Evolutionary conservation across 2,888 invertebrate genomes (phyloP).

Genomic region (Gisinianus flammeolus): DNA sequence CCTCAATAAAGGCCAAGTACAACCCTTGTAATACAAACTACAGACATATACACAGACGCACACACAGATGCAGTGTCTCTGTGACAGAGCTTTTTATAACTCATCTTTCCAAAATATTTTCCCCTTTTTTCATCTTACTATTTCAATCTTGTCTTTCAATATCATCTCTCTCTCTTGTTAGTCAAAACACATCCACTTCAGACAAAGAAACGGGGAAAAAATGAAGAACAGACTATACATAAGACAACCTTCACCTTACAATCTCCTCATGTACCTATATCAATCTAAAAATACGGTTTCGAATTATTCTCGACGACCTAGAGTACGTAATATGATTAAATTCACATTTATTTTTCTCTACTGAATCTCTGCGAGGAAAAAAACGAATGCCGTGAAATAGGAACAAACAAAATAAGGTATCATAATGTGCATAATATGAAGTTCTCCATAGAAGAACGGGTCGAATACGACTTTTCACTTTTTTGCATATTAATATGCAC

Average conservation of each 20-base stretch:
- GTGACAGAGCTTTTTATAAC: constrained; percentile 29
- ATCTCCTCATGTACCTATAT: too few species aligned
- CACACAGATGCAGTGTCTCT: neutral
- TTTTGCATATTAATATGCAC: too few species aligned
- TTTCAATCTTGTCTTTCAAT: constrained; percentile 32
- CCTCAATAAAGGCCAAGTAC: neutral
- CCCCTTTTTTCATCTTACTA: constrained; percentile 35
- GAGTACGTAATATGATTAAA: too few species aligned
- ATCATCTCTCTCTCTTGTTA: constrained; percentile 15
- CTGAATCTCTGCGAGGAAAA: too few species aligned
- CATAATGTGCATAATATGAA: too few species aligned
- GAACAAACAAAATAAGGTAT: neutral
- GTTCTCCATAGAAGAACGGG: too few species aligned
- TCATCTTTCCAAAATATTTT: constrained; percentile 26
- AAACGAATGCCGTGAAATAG: neutral
- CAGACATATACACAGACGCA: neutral
- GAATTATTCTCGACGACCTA: too few species aligned
- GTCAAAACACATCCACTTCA: neutral
- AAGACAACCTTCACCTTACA: neutral
- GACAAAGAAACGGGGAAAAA: neutral
- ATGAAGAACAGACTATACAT: neutral
- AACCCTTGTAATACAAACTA: neutral
- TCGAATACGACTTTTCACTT: too few species aligned
- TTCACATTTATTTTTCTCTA: too few species aligned
- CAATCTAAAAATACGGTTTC: too few species aligned